Evolutionary conservation across 1,140 invertebrate genomes (phyloP).

Genomic region (Yoshiicerus persimilis): DNA sequence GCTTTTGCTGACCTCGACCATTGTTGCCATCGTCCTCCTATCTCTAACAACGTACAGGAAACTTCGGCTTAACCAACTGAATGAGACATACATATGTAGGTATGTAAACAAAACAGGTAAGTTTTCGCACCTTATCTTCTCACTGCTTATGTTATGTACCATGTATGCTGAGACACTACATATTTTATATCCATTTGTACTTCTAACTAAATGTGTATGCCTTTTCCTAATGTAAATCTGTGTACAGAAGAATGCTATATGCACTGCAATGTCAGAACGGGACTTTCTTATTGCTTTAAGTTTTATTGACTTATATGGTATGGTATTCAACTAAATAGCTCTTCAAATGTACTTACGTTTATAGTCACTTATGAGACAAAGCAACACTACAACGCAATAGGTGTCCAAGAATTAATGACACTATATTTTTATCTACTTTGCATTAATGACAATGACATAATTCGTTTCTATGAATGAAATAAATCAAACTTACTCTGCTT

Average conservation of each 20-base stretch:
- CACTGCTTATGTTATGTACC: neutral
- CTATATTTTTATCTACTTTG: neutral
- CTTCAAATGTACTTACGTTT: neutral
- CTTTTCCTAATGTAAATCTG: neutral
- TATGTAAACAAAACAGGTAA: neutral
- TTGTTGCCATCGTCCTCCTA: neutral
- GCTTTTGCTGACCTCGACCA: constrained; percentile 14
- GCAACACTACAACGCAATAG: neutral
- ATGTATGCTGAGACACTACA: neutral
- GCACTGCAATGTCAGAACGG: neutral
- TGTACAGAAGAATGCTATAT: too few relatives aligned
- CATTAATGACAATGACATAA: neutral
- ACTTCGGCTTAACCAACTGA: neutral
- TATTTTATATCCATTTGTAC: neutral
- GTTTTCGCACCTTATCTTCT: neutral
- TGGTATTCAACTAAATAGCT: neutral
- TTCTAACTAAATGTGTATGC: neutral
- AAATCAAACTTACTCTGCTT: too few relatives aligned
- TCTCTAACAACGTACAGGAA: neutral
- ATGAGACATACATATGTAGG: neutral
- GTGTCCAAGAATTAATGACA: neutral
- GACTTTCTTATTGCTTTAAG: neutral
- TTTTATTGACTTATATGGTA: neutral
- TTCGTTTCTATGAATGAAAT: neutral
- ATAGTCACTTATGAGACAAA: neutral